phyloP scores from a whole-genome alignment of 2,797 vertebrate species.

The Helicolenus hilgendorfi region DNA sequence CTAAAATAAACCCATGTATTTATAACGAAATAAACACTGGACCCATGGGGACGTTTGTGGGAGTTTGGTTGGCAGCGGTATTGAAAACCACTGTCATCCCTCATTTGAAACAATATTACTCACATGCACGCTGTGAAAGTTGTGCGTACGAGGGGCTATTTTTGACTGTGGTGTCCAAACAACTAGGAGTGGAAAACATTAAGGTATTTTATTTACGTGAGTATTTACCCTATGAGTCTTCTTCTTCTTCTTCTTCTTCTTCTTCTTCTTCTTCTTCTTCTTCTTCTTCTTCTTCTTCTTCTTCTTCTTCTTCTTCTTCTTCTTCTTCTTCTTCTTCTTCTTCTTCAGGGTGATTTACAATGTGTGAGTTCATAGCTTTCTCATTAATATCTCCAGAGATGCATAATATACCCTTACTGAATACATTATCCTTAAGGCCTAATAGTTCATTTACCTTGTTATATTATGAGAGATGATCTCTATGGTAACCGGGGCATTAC shows the following conservation, averaged over 20 bases:
- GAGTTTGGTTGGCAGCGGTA: slow-evolving; percentile 55
- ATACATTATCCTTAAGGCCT: slow-evolving; percentile 10
- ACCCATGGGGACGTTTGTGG: slow-evolving; percentile 53
- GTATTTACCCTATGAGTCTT: slow-evolving; percentile 32
- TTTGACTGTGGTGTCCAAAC: slow-evolving; percentile 55
- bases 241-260: not conserved
- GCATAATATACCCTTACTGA: not conserved
- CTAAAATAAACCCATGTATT: slow-evolving; percentile 71
- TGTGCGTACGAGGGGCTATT: not conserved
- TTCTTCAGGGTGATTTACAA: slow-evolving; percentile 24
- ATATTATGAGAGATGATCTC: slow-evolving; percentile 17
- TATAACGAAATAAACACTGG: slow-evolving; percentile 70
- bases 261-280: slow-evolving; percentile 11
- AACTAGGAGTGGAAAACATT: slow-evolving; percentile 45
- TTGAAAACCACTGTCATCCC: slow-evolving; percentile 68
- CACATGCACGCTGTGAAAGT: slow-evolving; percentile 42
- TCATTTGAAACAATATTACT: slow-evolving; percentile 74
- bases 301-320: no score
- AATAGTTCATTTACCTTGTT: slow-evolving; percentile 18
- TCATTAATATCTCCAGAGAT: slow-evolving; percentile 39
- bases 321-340: no score
- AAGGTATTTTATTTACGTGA: slow-evolving; percentile 22
- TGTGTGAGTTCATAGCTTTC: not conserved
- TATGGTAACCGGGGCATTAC: slow-evolving; percentile 9
- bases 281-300: no score